phyloP scores from a whole-genome alignment of 2,797 vertebrate species.

The Phalloptychus januarius region DNA sequence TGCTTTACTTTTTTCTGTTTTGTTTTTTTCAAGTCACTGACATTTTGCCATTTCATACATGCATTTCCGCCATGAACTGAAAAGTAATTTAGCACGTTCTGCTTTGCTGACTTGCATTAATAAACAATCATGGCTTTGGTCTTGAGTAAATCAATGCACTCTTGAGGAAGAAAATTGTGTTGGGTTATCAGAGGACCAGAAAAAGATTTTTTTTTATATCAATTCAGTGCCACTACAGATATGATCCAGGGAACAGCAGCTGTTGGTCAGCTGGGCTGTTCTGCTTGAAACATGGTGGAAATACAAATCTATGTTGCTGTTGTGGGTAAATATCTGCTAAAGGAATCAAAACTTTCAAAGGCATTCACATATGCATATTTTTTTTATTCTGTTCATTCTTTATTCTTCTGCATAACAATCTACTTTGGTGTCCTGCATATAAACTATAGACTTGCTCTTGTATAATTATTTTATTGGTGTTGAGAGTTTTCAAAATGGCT shows the following conservation, averaged over 20 bases:
- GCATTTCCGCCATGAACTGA: background rate
- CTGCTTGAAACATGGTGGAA: background rate
- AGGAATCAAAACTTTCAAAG: background rate
- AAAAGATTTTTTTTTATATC: background rate
- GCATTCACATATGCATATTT: background rate
- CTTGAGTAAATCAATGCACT: conserved; percentile 4
- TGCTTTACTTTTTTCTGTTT: background rate
- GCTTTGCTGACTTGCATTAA: conserved; percentile 3
- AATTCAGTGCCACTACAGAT: background rate
- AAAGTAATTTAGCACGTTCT: conserved; percentile 12
- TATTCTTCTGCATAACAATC: background rate
- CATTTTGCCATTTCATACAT: background rate
- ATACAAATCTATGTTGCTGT: background rate
- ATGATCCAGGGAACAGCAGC: background rate
- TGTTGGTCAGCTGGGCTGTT: background rate
- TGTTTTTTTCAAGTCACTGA: background rate
- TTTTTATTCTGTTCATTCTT: background rate
- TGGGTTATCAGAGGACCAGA: background rate
- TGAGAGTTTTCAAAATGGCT: background rate
- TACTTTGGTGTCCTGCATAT: background rate
- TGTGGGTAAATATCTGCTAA: background rate
- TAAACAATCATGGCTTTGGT: background rate
- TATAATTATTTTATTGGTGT: background rate
- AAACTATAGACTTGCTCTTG: background rate
- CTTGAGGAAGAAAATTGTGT: conserved; percentile 4